These are phyloP conservation scores for Cathartes aura DNA, from an alignment of 2,113 vertebrate genomes.

Conservation along the genomic window DNA sequence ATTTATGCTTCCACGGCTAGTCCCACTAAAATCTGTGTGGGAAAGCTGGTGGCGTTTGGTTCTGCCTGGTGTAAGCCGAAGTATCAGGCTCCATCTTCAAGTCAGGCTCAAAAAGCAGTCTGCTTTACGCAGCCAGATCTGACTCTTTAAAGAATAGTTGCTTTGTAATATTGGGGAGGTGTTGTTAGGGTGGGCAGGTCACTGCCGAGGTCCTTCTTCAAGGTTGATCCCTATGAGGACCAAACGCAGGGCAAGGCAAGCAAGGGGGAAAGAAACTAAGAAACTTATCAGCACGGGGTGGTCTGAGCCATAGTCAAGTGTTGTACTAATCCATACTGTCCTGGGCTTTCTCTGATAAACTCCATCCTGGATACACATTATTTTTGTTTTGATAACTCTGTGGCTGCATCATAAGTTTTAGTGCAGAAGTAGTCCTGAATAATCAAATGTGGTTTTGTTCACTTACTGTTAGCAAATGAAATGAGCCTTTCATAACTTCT, in stretches of 20 bases:
- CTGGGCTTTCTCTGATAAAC: conserved; percentile 74
- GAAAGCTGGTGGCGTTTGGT: background rate
- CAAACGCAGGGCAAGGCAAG: background rate
- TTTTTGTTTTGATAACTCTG: conserved; percentile 80
- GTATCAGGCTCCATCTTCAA: background rate
- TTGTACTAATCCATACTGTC: conserved; percentile 69
- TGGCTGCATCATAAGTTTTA: conserved; percentile 48
- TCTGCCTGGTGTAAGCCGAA: background rate
- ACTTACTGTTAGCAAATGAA: conserved; percentile 41
- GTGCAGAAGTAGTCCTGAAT: conserved; percentile 37
- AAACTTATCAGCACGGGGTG: conserved; percentile 59
- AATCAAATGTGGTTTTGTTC: conserved; percentile 68
- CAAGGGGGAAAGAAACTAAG: background rate
- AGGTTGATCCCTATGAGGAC: background rate
- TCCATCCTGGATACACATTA: conserved; percentile 53
- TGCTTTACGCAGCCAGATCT: background rate
- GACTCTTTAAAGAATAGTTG: background rate
- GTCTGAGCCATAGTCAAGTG: conserved; percentile 61
- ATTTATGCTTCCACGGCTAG: background rate
- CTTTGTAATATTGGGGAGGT: background rate
- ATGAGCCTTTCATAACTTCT: conserved; percentile 27
- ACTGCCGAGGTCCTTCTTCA: background rate
- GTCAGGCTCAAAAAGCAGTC: background rate
- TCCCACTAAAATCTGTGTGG: background rate
- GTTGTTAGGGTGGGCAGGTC: background rate